Base-by-base conservation (phyloP, 2,888 invertebrate genomes). In the Deladenus siricidicola region DNA sequence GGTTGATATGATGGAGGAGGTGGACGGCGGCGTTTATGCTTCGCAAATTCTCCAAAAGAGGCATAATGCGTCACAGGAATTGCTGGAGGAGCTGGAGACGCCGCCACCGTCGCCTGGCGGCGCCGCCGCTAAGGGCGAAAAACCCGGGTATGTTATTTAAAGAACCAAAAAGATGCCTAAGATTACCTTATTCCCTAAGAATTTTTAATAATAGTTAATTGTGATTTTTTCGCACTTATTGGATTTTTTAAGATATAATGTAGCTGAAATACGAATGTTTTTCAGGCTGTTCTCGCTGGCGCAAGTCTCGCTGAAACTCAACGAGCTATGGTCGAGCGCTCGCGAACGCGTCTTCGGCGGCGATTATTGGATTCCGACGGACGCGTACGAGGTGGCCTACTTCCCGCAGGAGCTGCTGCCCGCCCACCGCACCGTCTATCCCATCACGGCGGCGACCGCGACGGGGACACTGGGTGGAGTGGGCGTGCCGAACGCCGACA, bases 351-450 rank as follows among this genome's bases (percentile, higher is more conserved):
- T 73, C 21, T 73, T 72, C 52, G 73, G 73, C 6, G 73, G 75
- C 60, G 73, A 75, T 58, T 73, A 73, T 52, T 73, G 74, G 74
- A 73, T 73, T 42, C 74, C 74, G 17, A 61, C 69, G 23, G 74
- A 74, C 43, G 62, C 60, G n/a, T 68, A 68, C 56, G 74, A 74
- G 54, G 74, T 75, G 26, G 73, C 67, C n/a, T 64, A 64, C 51
- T 73, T 74, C 50, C 74, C 74, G 17, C 49, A 64, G n/a, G 73
- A 74, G 48, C 60, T 75, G 14, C 59, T 75, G 17, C 45, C 64
- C 24, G 68, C 68, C 1, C 71, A 75, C 60, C 64, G 60, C 49
- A 48, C 56, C n/a, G 53, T 69, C 1, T 72, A 70, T 60, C 72
- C 72, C 21, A 52, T 43, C 3, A 56, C 39, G 23, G 55, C 45